A percentile compares a stretch with the other conserved stretches of the same genome.
These are phyloP conservation scores for Panagrolaimus sp. DNA, from an alignment of 1,140 invertebrate species.

Conservation along the genomic window DNA sequence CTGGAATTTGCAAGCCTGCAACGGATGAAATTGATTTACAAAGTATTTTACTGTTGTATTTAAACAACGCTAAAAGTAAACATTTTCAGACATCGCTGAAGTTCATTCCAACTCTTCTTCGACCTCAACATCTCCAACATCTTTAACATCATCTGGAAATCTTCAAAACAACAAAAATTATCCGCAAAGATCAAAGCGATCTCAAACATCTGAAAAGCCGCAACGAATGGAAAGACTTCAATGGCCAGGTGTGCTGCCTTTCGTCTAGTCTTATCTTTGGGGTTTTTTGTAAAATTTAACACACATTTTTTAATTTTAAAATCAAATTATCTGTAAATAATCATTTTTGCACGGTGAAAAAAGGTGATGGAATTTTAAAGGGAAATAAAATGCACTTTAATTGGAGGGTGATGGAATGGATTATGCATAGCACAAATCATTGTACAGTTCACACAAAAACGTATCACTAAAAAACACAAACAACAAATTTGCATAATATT, in stretches of 20 bases:
- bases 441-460: background rate
- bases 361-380: background rate
- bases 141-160: background rate
- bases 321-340: too few relatives aligned
- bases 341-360: too few relatives aligned
- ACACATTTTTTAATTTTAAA: too few relatives aligned
- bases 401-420: background rate
- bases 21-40: background rate
- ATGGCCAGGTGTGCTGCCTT: conserved; percentile 29
- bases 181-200: conserved; percentile 10
- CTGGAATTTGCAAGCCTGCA: background rate
- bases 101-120: background rate
- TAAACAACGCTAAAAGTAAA: background rate
- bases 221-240: conserved; percentile 27
- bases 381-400: conserved; percentile 12
- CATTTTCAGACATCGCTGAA: background rate
- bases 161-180: background rate
- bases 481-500: background rate
- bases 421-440: background rate
- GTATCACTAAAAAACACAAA: background rate
- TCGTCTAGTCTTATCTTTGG: background rate
- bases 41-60: background rate
- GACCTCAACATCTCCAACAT: conserved; percentile 1
- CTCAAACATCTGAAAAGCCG: conserved; percentile 12
- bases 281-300: background rate